Evolutionary conservation across 1,140 invertebrate genomes (phyloP).

Genomic region (Glomeris maerens): DNA sequence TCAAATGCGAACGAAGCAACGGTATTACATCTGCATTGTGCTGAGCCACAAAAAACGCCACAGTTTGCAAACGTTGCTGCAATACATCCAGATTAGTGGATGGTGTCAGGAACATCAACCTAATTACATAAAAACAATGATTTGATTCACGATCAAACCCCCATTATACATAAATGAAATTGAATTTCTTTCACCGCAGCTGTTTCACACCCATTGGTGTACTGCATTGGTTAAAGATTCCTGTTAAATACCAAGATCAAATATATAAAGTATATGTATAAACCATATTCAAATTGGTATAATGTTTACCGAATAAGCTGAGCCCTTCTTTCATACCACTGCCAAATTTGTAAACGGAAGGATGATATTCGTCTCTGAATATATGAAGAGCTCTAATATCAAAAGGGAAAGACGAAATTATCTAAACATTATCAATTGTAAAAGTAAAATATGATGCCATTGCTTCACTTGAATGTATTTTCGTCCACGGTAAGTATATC

Average conservation of each 20-base stretch:
- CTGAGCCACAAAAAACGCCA: constrained; percentile 42
- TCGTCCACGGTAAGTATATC: constrained; percentile 56
- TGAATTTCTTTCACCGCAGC: constrained; percentile 24
- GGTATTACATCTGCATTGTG: constrained; percentile 40
- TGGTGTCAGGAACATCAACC: constrained; percentile 43
- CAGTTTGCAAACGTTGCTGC: constrained; percentile 41
- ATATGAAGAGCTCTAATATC: constrained; percentile 49
- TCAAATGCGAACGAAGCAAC: constrained; percentile 41
- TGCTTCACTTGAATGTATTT: constrained; percentile 44
- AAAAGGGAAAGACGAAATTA: background rate
- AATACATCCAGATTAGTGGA: constrained; percentile 39
- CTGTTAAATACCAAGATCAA: constrained; percentile 20
- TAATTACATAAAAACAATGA: constrained; percentile 14
- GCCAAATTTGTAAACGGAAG: constrained; percentile 52
- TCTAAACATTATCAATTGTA: too few species aligned
- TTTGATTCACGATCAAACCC: background rate
- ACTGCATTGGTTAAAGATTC: constrained; percentile 52
- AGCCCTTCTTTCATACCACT: constrained; percentile 44
- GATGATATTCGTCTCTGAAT: constrained; percentile 53
- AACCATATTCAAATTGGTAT: background rate
- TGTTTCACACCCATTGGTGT: constrained; percentile 41
- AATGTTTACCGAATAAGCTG: constrained; percentile 43
- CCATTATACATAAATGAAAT: constrained; percentile 4
- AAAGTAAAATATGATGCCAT: too few species aligned
- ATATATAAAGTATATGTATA: background rate